phyloP scores from a whole-genome alignment of 2,113 vertebrate genomes.

The Takifugu bimaculatus region DNA sequence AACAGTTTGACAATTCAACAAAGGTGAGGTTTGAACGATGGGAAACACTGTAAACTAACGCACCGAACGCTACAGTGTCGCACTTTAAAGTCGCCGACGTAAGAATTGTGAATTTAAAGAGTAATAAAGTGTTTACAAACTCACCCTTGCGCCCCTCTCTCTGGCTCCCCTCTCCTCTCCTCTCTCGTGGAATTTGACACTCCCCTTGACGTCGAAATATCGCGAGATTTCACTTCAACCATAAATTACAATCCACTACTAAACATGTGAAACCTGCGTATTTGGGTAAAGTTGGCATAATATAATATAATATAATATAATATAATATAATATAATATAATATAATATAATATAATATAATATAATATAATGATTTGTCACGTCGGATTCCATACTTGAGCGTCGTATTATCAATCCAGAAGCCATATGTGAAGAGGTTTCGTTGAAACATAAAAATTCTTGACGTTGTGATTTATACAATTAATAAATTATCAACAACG shows the following conservation, averaged over 20 bases:
- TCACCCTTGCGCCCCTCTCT: conserved; percentile 77
- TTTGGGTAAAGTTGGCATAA: too few species aligned
- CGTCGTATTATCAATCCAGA: too few species aligned
- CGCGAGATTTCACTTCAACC: conserved; percentile 63
- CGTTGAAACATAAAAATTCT: too few species aligned
- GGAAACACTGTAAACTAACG: conserved; percentile 22
- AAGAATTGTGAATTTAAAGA: conserved; percentile 38
- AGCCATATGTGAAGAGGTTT: too few species aligned
- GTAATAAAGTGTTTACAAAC: conserved; percentile 80
- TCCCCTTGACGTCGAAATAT: conserved; percentile 66
- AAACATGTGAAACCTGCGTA: too few species aligned
- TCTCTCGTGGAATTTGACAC: conserved; percentile 80
- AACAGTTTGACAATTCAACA: conserved; percentile 52
- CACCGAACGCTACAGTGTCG: not conserved
- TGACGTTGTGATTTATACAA: too few species aligned
- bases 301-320: too few species aligned
- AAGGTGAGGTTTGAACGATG: conserved; percentile 16
- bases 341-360: too few species aligned
- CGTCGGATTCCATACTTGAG: too few species aligned
- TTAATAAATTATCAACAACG: too few species aligned
- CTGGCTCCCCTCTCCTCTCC: conserved; percentile 66
- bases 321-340: too few species aligned
- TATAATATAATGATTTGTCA: too few species aligned
- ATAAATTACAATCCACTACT: not conserved
- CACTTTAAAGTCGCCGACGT: conserved; percentile 9